These are phyloP conservation scores for Carabus problematicus DNA, from an alignment of 2,888 invertebrate species.

Conservation along the genomic window DNA sequence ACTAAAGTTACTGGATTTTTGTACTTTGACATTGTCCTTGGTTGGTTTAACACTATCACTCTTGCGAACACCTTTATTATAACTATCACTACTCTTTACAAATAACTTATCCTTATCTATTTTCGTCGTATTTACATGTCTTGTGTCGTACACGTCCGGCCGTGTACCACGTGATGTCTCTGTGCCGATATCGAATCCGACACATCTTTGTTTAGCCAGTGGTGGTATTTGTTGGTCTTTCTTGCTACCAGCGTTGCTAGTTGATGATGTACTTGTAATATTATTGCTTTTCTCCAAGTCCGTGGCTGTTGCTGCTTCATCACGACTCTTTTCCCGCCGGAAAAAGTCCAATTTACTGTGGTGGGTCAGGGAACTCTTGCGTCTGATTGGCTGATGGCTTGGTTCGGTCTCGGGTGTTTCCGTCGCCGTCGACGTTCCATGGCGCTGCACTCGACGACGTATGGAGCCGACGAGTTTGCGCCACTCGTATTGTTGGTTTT, in stretches of 20 bases:
- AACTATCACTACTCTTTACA: constrained; percentile 46
- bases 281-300: constrained; percentile 49
- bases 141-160: neutral
- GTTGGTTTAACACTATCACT: constrained; percentile 52
- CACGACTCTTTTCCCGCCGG: constrained; percentile 51
- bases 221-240: constrained; percentile 39
- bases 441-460: constrained; percentile 58
- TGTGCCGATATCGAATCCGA: constrained; percentile 50
- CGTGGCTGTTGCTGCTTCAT: constrained; percentile 43
- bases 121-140: constrained; percentile 9
- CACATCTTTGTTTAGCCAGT: constrained; percentile 55
- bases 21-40: constrained; percentile 44
- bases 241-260: constrained; percentile 18
- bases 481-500: constrained; percentile 57
- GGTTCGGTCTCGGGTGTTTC: constrained; percentile 32
- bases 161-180: neutral
- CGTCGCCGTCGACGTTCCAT: constrained; percentile 52
- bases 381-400: constrained; percentile 45
- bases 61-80: constrained; percentile 56
- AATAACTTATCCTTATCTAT: constrained; percentile 36
- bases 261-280: constrained; percentile 50
- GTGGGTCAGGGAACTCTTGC: constrained; percentile 59
- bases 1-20: constrained; percentile 51
- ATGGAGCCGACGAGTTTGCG: constrained; percentile 60
- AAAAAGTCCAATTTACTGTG: constrained; percentile 53